Conservation (phyloP, 2,797 vertebrate species). For the Brachyalestes nurse region DNA sequence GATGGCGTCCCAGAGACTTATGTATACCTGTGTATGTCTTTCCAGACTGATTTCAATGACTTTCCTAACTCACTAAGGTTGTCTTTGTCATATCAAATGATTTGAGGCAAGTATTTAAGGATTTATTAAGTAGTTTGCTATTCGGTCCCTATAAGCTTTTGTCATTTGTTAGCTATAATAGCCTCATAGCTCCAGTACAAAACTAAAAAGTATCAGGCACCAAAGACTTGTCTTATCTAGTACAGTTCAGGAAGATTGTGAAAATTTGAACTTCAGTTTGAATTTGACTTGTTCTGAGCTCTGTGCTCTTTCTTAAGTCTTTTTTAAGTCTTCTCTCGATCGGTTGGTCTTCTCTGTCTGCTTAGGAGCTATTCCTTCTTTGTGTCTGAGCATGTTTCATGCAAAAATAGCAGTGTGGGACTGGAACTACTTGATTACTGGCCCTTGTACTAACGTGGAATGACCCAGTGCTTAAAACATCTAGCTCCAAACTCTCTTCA, state of each 20-base stretch:
- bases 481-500: background rate
- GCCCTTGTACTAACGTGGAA: background rate
- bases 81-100: too few species aligned
- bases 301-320: too few species aligned
- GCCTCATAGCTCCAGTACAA: too few species aligned
- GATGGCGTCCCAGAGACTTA: too few species aligned
- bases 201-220: background rate
- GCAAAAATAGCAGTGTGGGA: background rate
- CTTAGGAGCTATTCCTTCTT: too few species aligned
- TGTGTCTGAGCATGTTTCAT: conserved; percentile 7
- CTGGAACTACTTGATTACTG: too few species aligned
- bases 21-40: too few species aligned
- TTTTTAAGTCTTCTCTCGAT: background rate
- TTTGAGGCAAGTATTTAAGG: background rate
- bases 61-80: too few species aligned
- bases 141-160: background rate
- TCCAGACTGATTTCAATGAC: too few species aligned
- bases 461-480: background rate
- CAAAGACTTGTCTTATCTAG: background rate
- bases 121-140: background rate
- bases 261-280: too few species aligned
- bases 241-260: background rate
- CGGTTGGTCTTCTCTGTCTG: background rate
- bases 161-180: too few species aligned
- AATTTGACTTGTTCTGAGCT: too few species aligned